Evolutionary conservation across 30 jellyfish, hydroid and myxozoan species (phyloP).

Genomic region (Sanderia malayensis): DNA sequence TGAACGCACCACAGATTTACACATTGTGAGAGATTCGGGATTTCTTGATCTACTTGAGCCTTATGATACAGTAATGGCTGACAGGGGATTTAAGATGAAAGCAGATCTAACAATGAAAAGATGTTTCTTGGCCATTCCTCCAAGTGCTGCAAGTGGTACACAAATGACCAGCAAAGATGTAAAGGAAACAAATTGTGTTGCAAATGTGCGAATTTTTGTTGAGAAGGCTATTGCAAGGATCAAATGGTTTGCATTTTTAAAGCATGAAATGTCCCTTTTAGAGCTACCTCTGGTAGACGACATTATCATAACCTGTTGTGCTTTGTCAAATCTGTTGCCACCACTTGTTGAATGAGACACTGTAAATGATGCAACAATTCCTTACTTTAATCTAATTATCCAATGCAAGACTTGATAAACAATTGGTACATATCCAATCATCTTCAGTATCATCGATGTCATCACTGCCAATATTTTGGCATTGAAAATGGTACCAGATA

Average conservation of each 20-base stretch:
- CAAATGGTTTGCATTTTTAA: conserved; percentile 13
- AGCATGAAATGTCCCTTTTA: conserved; percentile 5
- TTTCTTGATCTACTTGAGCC: conserved; percentile 25
- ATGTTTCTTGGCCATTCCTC: conserved; percentile 48
- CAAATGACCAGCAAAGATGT: conserved; percentile 44
- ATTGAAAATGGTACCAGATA: conserved; percentile 26
- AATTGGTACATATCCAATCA: neutral
- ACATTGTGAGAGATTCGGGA: conserved; percentile 38
- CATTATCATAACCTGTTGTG: neutral
- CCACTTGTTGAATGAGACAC: neutral
- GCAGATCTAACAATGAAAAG: conserved; percentile 18
- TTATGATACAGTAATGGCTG: conserved; percentile 59
- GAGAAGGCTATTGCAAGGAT: conserved; percentile 37
- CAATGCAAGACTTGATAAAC: neutral
- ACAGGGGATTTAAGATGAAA: conserved; percentile 47
- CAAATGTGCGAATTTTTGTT: conserved; percentile 12
- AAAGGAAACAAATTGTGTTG: conserved; percentile 29
- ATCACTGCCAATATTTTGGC: neutral
- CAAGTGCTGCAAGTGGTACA: neutral
- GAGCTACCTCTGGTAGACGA: conserved; percentile 33
- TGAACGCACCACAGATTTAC: conserved; percentile 47
- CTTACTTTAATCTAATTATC: too few species aligned
- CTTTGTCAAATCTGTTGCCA: neutral
- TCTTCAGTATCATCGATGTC: too few species aligned
- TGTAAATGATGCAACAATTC: too few species aligned